Conservation (phyloP, 2,888 invertebrate species). For the Tyria jacobaeae region DNA sequence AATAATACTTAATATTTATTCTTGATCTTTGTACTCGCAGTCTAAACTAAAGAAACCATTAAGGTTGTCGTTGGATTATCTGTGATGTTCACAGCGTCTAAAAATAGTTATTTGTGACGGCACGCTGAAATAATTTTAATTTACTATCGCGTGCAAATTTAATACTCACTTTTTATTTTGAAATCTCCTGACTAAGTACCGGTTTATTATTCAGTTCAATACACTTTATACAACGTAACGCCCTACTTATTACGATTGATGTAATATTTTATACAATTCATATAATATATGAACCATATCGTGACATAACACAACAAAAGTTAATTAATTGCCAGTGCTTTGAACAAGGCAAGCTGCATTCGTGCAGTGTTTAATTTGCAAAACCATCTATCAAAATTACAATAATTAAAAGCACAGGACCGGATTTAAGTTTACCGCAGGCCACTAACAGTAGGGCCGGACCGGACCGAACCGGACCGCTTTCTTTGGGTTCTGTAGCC, state of each 20-base stretch:
- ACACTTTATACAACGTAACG: neutral
- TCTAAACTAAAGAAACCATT: too few species aligned
- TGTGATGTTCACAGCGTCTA: too few species aligned
- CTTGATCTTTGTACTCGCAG: too few species aligned
- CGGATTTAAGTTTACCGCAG: constrained; percentile 32
- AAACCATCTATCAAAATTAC: constrained; percentile 43
- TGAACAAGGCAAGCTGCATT: constrained; percentile 22
- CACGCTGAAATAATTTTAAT: too few species aligned
- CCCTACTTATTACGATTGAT: neutral
- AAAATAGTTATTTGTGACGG: too few species aligned
- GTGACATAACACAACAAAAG: constrained; percentile 28
- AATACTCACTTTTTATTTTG: too few species aligned
- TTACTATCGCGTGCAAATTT: too few species aligned
- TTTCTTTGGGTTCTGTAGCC: constrained; percentile 55
- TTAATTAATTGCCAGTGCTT: constrained; percentile 18
- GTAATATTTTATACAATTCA: constrained; percentile 3
- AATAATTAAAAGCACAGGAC: constrained; percentile 43
- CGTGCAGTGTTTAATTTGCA: constrained; percentile 35
- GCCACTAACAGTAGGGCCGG: constrained; percentile 25
- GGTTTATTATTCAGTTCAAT: neutral
- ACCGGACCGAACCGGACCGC: constrained; percentile 36
- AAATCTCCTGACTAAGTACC: neutral
- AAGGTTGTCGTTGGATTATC: too few species aligned
- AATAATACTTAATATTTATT: too few species aligned
- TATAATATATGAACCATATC: neutral